Base-by-base conservation (phyloP, 2,888 invertebrate genomes). In the Invenusta paracnida region DNA sequence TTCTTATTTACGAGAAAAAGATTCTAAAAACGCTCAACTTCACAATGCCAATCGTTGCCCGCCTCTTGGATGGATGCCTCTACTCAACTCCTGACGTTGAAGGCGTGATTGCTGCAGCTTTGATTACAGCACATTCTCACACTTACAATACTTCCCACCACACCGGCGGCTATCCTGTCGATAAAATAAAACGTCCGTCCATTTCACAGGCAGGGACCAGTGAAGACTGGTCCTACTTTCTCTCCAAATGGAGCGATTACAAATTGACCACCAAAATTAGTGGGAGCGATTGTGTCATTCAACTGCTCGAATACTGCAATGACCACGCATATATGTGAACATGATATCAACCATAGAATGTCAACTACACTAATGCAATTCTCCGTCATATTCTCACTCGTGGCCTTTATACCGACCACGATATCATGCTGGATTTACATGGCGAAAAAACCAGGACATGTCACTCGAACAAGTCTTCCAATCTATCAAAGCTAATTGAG, bases 381-480 rank as follows among this genome's bases (percentile, higher is more conserved):
- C n/a, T n/a, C n/a, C n/a, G n/a, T n/a, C n/a, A n/a, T 48, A 84
- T 87, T 0, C 28, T 88, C 11, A 25, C 81, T n/a, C 81, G 85
- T 13, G 87, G 87, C 1, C 31, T 88, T 13, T n/a, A n/a, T n/a
- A 67, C 30, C 13, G 87, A 87, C 67, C 86, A 67, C 0, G 88
- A 88, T 11, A 88, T 88, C 0, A 87, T 88, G 29, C 86, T 88
- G 1, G 87, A 88, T 11, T 81, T 88, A 1, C 85, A 86, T 1
- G 87, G 87, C 0, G 87, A 87, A 84, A 85, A n/a, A 88, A 88
- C 82, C 88, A 88, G 83, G 66, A 86, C 48, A 88, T 87, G 88
- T 31, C 86, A 0, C 82, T 87, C 0, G 88, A 88, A 82, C 87
- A 88, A 23, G 27, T 27, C 23, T 27, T 79, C 25, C 79, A 79